phyloP scores from a whole-genome alignment of 2,113 vertebrate species.

The Alligator sinensis region DNA sequence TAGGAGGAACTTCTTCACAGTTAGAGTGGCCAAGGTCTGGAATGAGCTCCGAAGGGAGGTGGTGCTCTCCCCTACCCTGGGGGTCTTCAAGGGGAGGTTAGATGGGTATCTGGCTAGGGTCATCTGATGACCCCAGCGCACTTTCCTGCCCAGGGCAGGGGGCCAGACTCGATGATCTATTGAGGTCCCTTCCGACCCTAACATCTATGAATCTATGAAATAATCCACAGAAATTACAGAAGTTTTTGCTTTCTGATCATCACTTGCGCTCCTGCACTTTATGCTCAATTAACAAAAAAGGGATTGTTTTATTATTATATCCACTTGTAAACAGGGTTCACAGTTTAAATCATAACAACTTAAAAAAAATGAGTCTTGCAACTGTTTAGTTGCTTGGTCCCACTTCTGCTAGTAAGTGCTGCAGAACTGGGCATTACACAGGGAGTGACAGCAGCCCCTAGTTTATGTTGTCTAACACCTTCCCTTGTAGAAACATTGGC shows the following conservation, averaged over 20 bases:
- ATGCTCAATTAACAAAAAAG: neutral
- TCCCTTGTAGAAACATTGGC: neutral
- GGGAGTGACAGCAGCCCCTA: neutral
- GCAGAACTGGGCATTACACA: neutral
- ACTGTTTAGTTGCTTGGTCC: neutral
- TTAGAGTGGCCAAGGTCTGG: no score
- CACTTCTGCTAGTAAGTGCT: neutral
- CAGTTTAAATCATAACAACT: neutral
- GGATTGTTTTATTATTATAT: neutral
- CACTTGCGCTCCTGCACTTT: slow-evolving; percentile 19
- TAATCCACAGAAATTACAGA: slow-evolving; percentile 17
- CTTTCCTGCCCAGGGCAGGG: no score
- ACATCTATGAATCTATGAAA: no score
- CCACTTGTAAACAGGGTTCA: neutral
- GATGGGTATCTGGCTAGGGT: no score
- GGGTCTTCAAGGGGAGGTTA: no score
- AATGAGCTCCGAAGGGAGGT: no score
- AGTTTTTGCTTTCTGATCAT: slow-evolving; percentile 1
- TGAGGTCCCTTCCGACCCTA: no score
- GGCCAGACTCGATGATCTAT: no score
- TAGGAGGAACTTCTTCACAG: no score
- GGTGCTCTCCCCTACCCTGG: no score
- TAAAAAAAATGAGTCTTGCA: neutral
- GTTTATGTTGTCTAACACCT: neutral
- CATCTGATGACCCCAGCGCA: no score